phyloP scores from a whole-genome alignment of 2,113 vertebrate species.

The Pseudorhombus dupliciocellatus region DNA sequence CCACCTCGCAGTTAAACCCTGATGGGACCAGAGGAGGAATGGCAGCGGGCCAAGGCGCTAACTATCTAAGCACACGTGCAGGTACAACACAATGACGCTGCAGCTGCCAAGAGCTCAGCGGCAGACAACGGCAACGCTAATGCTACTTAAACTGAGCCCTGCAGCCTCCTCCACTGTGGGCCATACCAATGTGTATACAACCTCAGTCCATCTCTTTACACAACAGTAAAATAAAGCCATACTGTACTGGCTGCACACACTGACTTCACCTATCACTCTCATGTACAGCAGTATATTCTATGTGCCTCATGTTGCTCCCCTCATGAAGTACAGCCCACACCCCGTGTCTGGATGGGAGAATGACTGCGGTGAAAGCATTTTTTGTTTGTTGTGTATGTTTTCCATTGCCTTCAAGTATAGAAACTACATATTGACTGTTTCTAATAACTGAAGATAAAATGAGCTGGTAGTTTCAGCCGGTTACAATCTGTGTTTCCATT shows the following conservation, averaged over 20 bases:
- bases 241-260: background rate
- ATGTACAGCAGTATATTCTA: background rate
- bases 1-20: conserved; percentile 92
- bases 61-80: conserved; percentile 25
- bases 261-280: background rate
- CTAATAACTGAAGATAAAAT: too few relatives aligned
- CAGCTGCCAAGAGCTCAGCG: conserved; percentile 10
- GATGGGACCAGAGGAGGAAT: conserved; percentile 4
- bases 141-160: conserved; percentile 12
- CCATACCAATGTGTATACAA: background rate
- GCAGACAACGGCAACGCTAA: conserved; percentile 2
- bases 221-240: background rate
- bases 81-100: conserved; percentile 13
- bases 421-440: too few relatives aligned
- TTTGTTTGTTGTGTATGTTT: background rate
- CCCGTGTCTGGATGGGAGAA: background rate
- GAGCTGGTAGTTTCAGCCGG: too few relatives aligned
- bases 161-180: background rate
- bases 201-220: background rate
- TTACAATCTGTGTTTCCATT: too few relatives aligned
- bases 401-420: background rate
- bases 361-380: too few relatives aligned
- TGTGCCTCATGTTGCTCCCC: background rate
- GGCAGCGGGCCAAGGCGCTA: conserved; percentile 24
- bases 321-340: background rate